Base-by-base conservation (phyloP, 2,113 vertebrate species). In the Trinectes maculatus region DNA sequence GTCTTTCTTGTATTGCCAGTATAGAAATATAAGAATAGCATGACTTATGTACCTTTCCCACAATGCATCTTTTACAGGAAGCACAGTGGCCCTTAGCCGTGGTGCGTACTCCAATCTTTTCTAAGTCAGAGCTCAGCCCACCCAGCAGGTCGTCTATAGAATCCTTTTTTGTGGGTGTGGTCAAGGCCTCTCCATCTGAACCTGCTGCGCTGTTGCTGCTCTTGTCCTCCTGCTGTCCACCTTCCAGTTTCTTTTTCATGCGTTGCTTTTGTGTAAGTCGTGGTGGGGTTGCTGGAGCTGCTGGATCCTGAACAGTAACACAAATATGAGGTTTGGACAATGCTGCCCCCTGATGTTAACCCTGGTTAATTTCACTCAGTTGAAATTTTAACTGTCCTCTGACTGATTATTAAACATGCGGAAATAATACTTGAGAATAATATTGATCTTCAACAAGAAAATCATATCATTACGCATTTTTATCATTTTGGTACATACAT, bases 101-200 rank as follows among this genome's bases (percentile, higher is more conserved):
- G 0, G 96, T 95, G 0, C 60, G 77, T 25, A 98, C 93, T 0
- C 96, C 96, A 22, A 98, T 95, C 76, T 94, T 94, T 87, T 96
- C 91, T 86, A 98, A 74, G 46, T 95, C 95, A 31, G 83, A 91
- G 24, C 92, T 93, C 80, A 98, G 88, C 3, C 86, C 93, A 46
- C 93, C 93, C 19, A 98, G 90, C 86, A 98, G 93, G 18, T 88
- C 89, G 29, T 98, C 96, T 44, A 98, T 92, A 0, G 61, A 42
- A 16, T 90, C 90, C 5, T 74, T 52, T 49, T 78, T 84, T 44
- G 68, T 72, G 33, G 22, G 70, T 1, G 26, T 8, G 16, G 44
- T 74, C 8, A 64, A 10, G 40, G 46, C 16, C 24, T 84, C 63
- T 5, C 47, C 68, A 8, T 78, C 83, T 26, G 74, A 80, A 0